Evolutionary conservation across 2,888 invertebrate genomes (phyloP).

Genomic region (Campoletis raptor): DNA sequence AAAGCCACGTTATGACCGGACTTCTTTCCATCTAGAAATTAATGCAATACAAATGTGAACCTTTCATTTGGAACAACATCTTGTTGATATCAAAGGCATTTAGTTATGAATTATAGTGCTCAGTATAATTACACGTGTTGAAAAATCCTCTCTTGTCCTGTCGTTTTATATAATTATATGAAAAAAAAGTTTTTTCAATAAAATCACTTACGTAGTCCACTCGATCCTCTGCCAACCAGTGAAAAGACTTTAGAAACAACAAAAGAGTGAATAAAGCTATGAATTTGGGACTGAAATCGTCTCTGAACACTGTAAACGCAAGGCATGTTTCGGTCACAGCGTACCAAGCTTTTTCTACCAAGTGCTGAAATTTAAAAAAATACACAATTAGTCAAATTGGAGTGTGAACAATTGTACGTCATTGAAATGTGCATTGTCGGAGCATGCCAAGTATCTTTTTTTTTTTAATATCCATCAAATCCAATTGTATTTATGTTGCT

Average conservation of each 20-base stretch:
- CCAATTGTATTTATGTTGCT: background rate
- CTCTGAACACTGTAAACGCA: constrained; percentile 99
- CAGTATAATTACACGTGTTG: background rate
- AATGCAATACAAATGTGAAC: constrained; percentile 36
- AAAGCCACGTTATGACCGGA: constrained; percentile 97
- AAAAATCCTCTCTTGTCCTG: background rate
- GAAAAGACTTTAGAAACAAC: constrained; percentile 99
- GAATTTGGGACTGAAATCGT: constrained; percentile 99
- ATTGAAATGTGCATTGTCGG: background rate
- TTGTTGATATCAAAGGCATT: background rate
- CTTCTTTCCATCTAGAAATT: constrained; percentile 97
- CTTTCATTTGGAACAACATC: background rate
- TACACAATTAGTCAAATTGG: constrained; percentile 61
- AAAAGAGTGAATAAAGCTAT: constrained; percentile 98
- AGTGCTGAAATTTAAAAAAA: constrained; percentile 89
- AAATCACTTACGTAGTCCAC: constrained; percentile 97
- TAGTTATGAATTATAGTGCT: background rate
- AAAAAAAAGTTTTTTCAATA: constrained; percentile 1
- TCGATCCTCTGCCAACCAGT: constrained; percentile 99
- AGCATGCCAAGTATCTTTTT: background rate
- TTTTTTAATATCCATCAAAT: background rate
- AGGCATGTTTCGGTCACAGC: constrained; percentile 99
- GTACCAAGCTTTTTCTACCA: constrained; percentile 99
- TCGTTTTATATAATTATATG: background rate
- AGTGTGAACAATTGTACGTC: background rate